Conservation (phyloP, 2,113 vertebrate species). For the Cyprinodon tularosa region DNA sequence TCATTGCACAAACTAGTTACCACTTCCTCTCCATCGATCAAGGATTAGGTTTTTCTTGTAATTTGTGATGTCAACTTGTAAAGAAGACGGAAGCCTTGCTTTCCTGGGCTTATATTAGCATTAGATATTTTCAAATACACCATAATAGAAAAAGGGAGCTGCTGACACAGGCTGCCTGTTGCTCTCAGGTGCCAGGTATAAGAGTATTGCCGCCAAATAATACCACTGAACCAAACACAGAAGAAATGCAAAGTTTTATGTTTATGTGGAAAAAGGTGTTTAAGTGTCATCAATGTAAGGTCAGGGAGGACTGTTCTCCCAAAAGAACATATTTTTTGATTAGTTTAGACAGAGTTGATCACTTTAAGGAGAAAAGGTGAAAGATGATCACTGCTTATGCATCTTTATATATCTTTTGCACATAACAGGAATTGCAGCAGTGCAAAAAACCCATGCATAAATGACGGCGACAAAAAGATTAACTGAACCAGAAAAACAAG, state of each 20-base stretch:
- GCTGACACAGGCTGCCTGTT: too few species aligned
- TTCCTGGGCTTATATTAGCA: background rate
- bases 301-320: background rate
- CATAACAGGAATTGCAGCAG: constrained; percentile 17
- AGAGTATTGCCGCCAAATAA: too few species aligned
- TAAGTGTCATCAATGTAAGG: background rate
- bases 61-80: background rate
- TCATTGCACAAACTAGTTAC: background rate
- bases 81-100: background rate
- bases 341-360: background rate
- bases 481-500: constrained; percentile 70
- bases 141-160: too few species aligned
- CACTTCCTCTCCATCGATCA: background rate
- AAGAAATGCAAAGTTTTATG: background rate
- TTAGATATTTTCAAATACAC: background rate
- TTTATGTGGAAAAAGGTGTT: background rate
- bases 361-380: background rate
- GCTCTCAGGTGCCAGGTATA: too few species aligned
- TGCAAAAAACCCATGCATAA: constrained; percentile 23
- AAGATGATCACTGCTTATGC: background rate
- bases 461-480: constrained; percentile 44
- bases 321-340: background rate
- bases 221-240: background rate
- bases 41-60: too few species aligned
- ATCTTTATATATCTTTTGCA: constrained; percentile 10